A percentile compares a stretch with the other conserved stretches of the same genome.
Conservation (phyloP, 2,113 vertebrate genomes). For the Isurus oxyrinchus region DNA sequence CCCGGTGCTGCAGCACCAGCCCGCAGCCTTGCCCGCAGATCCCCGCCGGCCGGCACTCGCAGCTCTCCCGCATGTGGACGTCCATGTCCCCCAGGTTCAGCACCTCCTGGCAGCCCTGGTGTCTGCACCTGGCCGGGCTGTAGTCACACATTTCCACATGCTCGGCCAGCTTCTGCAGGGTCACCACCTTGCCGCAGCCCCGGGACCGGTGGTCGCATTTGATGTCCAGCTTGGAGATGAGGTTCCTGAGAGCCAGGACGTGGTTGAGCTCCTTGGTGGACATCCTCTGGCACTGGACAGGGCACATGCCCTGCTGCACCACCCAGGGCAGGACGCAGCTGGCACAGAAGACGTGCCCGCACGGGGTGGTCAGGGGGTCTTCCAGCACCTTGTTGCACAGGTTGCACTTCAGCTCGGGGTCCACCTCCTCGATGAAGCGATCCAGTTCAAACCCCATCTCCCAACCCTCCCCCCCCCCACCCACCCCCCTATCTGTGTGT, state of each 20-base stretch:
- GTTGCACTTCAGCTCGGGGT: conserved; percentile 48
- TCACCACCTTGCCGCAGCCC: conserved; percentile 45
- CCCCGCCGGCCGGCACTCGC: conserved; percentile 30
- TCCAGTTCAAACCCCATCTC: conserved; percentile 55
- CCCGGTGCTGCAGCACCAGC: conserved; percentile 40
- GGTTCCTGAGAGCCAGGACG: conserved; percentile 50
- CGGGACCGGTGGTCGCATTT: conserved; percentile 45
- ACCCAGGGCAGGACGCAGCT: conserved; percentile 57
- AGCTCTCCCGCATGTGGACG: conserved; percentile 35
- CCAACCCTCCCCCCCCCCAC: neutral
- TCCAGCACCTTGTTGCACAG: conserved; percentile 54
- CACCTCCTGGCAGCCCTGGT: neutral
- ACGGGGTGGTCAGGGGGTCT: conserved; percentile 54
- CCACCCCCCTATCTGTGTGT: too few species aligned
- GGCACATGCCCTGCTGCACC: conserved; percentile 49
- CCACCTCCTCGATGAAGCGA: conserved; percentile 48
- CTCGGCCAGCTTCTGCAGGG: conserved; percentile 45
- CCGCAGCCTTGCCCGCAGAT: conserved; percentile 50
- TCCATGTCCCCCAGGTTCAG: conserved; percentile 41
- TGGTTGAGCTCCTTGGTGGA: conserved; percentile 48
- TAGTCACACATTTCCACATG: conserved; percentile 51
- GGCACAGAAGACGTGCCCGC: conserved; percentile 59
- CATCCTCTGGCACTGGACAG: conserved; percentile 49
- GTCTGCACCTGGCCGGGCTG: conserved; percentile 39
- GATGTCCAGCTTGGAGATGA: conserved; percentile 49